These are phyloP conservation scores for Tenrec ecaudatus DNA, from an alignment of 2,113 vertebrate species.

Conservation along the genomic window DNA sequence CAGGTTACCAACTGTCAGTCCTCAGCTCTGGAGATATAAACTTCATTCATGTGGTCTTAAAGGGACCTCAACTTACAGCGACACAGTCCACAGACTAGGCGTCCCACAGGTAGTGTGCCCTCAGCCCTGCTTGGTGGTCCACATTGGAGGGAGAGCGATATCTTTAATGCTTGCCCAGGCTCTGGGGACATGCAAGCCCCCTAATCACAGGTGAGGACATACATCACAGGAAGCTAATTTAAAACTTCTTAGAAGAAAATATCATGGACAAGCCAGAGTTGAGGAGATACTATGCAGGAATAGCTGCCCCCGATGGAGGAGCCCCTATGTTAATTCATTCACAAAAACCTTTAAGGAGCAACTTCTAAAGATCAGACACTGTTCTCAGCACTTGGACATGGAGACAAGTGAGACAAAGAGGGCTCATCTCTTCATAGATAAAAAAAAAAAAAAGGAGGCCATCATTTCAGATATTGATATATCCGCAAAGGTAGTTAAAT, in stretches of 20 bases:
- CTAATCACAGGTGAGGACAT: too few species aligned
- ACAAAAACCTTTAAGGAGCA: constrained; percentile 49
- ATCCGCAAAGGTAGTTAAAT: constrained; percentile 13
- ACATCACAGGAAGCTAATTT: too few species aligned
- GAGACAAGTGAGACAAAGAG: not conserved
- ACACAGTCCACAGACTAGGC: too few species aligned
- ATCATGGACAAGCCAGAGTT: constrained; percentile 45
- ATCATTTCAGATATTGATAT: constrained; percentile 21
- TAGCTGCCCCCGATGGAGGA: not conserved
- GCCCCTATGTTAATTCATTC: constrained; percentile 50
- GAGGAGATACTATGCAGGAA: constrained; percentile 27
- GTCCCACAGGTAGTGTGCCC: too few species aligned
- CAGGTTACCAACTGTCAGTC: too few species aligned
- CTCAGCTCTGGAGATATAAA: too few species aligned
- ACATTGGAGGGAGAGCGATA: too few species aligned
- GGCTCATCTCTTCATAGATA: not conserved
- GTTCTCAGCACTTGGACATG: not conserved
- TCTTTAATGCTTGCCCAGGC: too few species aligned
- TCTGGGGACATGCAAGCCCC: too few species aligned
- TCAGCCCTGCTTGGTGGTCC: too few species aligned
- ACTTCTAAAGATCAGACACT: not conserved
- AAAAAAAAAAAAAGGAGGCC: not conserved
- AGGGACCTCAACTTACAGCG: too few species aligned
- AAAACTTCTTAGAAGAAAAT: constrained; percentile 42
- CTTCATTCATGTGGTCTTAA: too few species aligned